Conservation (phyloP, 64 coral and sea anemone species). For the Orbicella faveolata region DNA sequence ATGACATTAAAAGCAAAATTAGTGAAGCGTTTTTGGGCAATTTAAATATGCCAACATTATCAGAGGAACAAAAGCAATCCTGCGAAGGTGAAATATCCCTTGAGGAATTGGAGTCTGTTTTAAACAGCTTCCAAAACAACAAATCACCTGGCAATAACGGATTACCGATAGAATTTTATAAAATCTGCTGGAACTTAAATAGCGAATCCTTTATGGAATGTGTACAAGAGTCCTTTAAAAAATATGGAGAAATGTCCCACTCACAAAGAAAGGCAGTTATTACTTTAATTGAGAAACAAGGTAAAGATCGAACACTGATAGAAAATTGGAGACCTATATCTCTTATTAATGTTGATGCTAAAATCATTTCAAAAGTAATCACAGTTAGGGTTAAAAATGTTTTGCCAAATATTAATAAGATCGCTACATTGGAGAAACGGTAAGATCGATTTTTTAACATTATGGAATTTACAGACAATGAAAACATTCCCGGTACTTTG, state of each 20-base stretch:
- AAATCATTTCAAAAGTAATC: slow-evolving; percentile 28
- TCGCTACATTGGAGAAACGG: slow-evolving; percentile 7
- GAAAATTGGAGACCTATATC: slow-evolving; percentile 59
- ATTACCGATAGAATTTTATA: background rate
- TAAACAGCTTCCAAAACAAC: background rate
- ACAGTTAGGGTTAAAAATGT: slow-evolving; percentile 31
- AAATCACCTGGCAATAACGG: slow-evolving; percentile 6
- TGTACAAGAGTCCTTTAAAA: background rate
- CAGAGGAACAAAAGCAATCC: background rate
- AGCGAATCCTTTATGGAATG: background rate
- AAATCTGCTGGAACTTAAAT: background rate
- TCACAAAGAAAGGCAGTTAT: slow-evolving; percentile 4
- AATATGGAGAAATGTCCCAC: background rate
- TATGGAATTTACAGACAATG: background rate
- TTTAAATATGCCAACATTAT: background rate
- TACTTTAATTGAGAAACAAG: background rate
- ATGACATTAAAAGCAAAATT: background rate
- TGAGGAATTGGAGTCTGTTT: background rate
- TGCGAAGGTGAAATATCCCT: slow-evolving; percentile 12
- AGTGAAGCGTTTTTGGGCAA: background rate
- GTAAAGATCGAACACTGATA: background rate
- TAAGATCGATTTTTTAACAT: slow-evolving; percentile 10
- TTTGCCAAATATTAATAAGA: slow-evolving; percentile 20
- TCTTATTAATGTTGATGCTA: slow-evolving; percentile 37
- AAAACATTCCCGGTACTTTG: slow-evolving; percentile 7